phyloP scores from a whole-genome alignment of 2,888 invertebrate genomes.

The Callosobruchus maculatus region DNA sequence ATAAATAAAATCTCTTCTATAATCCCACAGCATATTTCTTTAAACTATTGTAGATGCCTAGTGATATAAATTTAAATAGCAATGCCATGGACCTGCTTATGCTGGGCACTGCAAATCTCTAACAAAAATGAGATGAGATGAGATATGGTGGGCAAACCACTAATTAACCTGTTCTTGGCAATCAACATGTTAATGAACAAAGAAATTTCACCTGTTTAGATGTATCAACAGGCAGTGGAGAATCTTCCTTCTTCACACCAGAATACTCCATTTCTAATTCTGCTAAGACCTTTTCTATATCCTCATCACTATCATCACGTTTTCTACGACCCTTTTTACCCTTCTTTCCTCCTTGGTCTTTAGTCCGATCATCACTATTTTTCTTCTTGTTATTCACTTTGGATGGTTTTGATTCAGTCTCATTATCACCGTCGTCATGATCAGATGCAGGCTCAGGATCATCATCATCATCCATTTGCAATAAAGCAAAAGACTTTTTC shows the following conservation, averaged over 20 bases:
- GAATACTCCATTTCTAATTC: conserved; percentile 79
- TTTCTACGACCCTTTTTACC: conserved; percentile 71
- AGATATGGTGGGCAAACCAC: too few species aligned
- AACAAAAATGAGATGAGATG: too few species aligned
- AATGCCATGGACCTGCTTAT: too few species aligned
- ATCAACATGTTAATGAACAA: too few species aligned
- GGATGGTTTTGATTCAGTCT: conserved; percentile 45
- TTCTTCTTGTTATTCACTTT: conserved; percentile 47
- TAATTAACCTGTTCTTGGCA: too few species aligned
- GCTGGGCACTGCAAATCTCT: too few species aligned
- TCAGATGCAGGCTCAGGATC: conserved; percentile 43
- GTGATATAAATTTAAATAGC: too few species aligned
- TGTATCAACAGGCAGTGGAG: conserved; percentile 26
- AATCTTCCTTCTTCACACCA: conserved; percentile 38
- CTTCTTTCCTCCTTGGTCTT: conserved; percentile 57
- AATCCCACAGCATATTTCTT: too few species aligned
- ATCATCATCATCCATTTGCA: conserved; percentile 64
- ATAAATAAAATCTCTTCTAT: too few species aligned
- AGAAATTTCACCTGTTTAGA: conserved; percentile 39
- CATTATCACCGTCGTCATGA: conserved; percentile 40
- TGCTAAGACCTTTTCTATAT: conserved; percentile 78
- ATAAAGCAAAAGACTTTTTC: conserved; percentile 57
- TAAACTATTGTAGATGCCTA: too few species aligned
- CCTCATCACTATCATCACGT: conserved; percentile 75
- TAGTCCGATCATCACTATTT: conserved; percentile 45